Evolutionary conservation across 2,888 invertebrate species (phyloP).

Genomic region (Crioceris asparagi): DNA sequence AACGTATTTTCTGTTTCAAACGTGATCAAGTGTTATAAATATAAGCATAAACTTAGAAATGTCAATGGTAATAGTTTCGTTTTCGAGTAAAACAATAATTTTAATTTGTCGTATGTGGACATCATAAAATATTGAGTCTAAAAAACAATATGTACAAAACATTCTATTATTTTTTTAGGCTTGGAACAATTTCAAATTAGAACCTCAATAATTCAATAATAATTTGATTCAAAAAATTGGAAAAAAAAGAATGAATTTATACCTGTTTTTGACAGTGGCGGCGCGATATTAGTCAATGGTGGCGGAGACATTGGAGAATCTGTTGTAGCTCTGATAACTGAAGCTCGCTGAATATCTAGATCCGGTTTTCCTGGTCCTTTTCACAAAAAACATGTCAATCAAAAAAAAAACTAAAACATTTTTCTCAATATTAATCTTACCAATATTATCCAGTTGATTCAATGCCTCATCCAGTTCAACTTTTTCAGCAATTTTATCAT

Average conservation of each 20-base stretch:
- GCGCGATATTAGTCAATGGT: conserved; percentile 37
- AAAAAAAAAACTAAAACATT: neutral
- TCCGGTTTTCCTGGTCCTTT: conserved; percentile 25
- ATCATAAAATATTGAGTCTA: too few relatives aligned
- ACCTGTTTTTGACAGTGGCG: conserved; percentile 22
- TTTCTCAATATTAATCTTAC: conserved; percentile 31
- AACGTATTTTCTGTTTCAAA: too few relatives aligned
- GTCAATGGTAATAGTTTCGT: too few relatives aligned
- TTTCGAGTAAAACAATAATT: too few relatives aligned
- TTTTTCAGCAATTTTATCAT: conserved; percentile 45
- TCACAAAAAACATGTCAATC: conserved; percentile 6
- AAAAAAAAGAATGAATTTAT: conserved; percentile 12
- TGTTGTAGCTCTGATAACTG: conserved; percentile 64
- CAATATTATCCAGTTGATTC: conserved; percentile 44
- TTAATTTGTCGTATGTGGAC: too few relatives aligned
- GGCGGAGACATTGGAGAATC: conserved; percentile 81
- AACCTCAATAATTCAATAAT: too few relatives aligned
- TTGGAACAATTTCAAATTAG: too few relatives aligned
- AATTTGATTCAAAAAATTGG: too few relatives aligned
- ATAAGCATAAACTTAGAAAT: too few relatives aligned
- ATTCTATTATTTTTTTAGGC: too few relatives aligned
- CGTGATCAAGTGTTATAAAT: too few relatives aligned
- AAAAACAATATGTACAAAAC: too few relatives aligned
- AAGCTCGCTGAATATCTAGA: conserved; percentile 32
- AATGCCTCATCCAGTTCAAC: conserved; percentile 52